Base-by-base conservation (phyloP, 2,113 vertebrate species). In the Lagopus muta region DNA sequence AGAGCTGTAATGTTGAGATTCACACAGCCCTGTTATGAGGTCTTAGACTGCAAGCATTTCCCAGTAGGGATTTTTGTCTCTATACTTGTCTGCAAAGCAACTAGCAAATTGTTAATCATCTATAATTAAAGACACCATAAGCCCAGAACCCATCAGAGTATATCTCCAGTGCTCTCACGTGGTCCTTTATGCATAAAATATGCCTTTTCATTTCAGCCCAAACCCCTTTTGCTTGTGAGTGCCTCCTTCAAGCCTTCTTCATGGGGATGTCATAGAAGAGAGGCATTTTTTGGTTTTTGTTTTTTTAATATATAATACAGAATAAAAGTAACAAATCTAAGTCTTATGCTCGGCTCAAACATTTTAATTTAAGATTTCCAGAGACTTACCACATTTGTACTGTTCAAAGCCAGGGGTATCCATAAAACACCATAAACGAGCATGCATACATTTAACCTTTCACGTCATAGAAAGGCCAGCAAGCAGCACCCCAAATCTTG, bases 111-210 rank as follows among this genome's bases (percentile, higher is more conserved):
- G 55, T 89, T 92, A 91, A 95, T 87, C 34, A 89, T 86, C 43
- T 90, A 81, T 86, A 89, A 96, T 94, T 93, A 92, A 94, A 93
- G 64, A 87, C 27, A 64, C 45, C 64, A 60, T 47, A 89, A 93
- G 42, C 60, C 78, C 82, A 88, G 65, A 94, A 90, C 20, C 50
- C 84, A 90, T 82, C 64, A 71, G 48, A 80, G 25, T 77, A 8
- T 52, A 66, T 77, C 42, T 81, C 85, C 72, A 92, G 69, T 89
- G 92, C 80, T 42, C 11, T 94, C 75, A 83, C 5, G 0, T 66
- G 64, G 42, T 18, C 47, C 50, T 85, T 92, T 74, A 92, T 36
- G 34, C 67, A 93, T 91, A 82, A 96, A 92, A 85, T 74, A 86
- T 2, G 16, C 45, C 32, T 82, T 77, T 82, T 76, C 20, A 67